Evolutionary conservation across 2,888 invertebrate genomes (phyloP).

Genomic region (Parochlus steinenii): DNA sequence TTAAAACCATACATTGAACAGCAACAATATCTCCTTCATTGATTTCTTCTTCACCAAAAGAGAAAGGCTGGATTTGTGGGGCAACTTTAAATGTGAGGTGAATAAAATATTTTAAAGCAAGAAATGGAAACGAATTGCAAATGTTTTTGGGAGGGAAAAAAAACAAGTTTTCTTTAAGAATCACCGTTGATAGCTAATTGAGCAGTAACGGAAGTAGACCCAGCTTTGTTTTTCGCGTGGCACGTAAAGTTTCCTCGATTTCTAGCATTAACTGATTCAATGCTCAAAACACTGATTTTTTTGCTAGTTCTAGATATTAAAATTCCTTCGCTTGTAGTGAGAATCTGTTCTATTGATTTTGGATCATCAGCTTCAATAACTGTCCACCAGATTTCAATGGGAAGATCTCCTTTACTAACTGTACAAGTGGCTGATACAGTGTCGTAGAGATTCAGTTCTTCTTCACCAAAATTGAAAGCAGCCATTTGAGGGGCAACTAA

Average conservation of each 20-base stretch:
- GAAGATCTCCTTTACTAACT: conserved; percentile 60
- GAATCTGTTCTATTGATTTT: conserved; percentile 14
- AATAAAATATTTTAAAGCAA: conserved; percentile 11
- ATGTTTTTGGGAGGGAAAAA: conserved; percentile 6
- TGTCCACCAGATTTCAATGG: conserved; percentile 57
- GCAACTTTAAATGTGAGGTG: conserved; percentile 32
- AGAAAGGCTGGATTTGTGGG: conserved; percentile 54
- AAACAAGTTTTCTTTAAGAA: no score
- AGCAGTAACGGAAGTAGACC: conserved; percentile 36
- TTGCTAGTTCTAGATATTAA: conserved; percentile 39
- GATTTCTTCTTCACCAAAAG: conserved; percentile 48
- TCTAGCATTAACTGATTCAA: conserved; percentile 40
- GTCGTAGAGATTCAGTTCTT: conserved; percentile 49
- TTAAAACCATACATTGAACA: conserved; percentile 46
- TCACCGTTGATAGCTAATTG: conserved; percentile 42
- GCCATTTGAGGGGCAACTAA: conserved; percentile 57
- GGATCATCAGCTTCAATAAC: conserved; percentile 31
- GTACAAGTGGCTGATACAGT: conserved; percentile 51
- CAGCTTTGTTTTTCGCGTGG: conserved; percentile 41
- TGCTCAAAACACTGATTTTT: conserved; percentile 43
- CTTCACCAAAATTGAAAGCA: conserved; percentile 53
- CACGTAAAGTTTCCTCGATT: conserved; percentile 48
- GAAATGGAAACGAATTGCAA: conserved; percentile 13
- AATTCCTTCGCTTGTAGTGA: conserved; percentile 35
- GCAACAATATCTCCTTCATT: conserved; percentile 35